A percentile compares a stretch with the other conserved stretches of the same genome.
phyloP scores from a whole-genome alignment of 2,888 invertebrate species.

The Protodeltote pygarga region DNA sequence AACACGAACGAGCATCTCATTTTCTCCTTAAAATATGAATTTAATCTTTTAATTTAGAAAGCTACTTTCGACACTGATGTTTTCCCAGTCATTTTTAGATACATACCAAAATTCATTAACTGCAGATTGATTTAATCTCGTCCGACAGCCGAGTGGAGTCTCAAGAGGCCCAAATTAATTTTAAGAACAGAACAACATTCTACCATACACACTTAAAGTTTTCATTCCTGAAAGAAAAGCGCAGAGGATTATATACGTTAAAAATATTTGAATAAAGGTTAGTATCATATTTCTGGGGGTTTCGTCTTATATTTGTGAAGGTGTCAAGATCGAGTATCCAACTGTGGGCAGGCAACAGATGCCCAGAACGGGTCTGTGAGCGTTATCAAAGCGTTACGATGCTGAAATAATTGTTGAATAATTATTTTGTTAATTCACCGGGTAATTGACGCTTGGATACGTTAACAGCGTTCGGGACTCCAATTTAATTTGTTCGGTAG shows the following conservation, averaged over 20 bases:
- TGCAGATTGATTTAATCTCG: conserved; percentile 78
- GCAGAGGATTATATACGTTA: conserved; percentile 51
- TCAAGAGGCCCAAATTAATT: conserved; percentile 84
- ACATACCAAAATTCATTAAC: conserved; percentile 72
- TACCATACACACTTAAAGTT: conserved; percentile 29
- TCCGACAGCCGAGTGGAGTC: conserved; percentile 65
- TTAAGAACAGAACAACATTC: conserved; percentile 77
- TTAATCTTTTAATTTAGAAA: conserved; percentile 41
- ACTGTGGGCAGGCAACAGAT: conserved; percentile 78
- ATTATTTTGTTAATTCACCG: conserved; percentile 75
- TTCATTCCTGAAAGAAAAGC: conserved; percentile 5
- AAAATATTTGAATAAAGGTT: conserved; percentile 33
- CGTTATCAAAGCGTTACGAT: conserved; percentile 67
- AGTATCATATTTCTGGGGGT: background rate
- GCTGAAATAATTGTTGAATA: conserved; percentile 73
- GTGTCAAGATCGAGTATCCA: conserved; percentile 58
- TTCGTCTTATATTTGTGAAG: conserved; percentile 43
- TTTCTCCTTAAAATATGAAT: conserved; percentile 27
- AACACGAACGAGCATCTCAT: background rate
- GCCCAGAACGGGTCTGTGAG: conserved; percentile 71
- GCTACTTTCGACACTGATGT: conserved; percentile 26
- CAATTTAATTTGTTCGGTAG: conserved; percentile 52
- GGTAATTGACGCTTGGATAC: conserved; percentile 52
- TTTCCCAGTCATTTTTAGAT: conserved; percentile 56
- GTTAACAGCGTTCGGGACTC: conserved; percentile 47